Conservation (phyloP, 2,888 invertebrate species). For the Furcula furcula region DNA sequence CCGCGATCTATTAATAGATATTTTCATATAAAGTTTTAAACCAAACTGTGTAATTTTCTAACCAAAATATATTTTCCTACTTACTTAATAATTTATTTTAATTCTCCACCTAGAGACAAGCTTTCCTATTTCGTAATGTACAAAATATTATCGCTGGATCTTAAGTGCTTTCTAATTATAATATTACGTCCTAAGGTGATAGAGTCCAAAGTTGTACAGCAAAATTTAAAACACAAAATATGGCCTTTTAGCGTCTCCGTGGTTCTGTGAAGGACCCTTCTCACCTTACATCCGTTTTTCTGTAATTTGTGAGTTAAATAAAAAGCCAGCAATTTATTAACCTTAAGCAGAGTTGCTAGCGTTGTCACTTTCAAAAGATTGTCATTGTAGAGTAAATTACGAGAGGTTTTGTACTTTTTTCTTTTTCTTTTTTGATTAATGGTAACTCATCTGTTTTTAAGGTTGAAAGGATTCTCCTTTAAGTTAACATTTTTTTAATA, state of each 20-base stretch:
- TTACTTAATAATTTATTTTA: too few relatives aligned
- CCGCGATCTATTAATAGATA: too few relatives aligned
- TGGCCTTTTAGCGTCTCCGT: slow-evolving; percentile 8
- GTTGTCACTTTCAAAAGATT: slow-evolving; percentile 26
- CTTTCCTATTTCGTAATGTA: background rate
- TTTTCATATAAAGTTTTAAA: too few relatives aligned
- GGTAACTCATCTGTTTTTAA: slow-evolving; percentile 3
- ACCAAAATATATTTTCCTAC: too few relatives aligned
- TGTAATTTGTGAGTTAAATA: slow-evolving; percentile 34
- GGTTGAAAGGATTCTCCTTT: background rate
- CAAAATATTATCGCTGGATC: slow-evolving; percentile 15
- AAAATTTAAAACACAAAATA: slow-evolving; percentile 7
- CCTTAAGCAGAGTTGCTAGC: slow-evolving; percentile 31
- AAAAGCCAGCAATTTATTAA: slow-evolving; percentile 36
- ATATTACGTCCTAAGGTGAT: background rate
- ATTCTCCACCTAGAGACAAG: background rate
- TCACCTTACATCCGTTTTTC: slow-evolving; percentile 34
- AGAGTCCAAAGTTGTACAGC: slow-evolving; percentile 11
- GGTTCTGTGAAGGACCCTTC: slow-evolving; percentile 25
- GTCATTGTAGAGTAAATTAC: slow-evolving; percentile 28
- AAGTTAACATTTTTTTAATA: slow-evolving; percentile 5
- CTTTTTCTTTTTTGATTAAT: slow-evolving; percentile 18
- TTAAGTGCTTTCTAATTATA: too few relatives aligned
- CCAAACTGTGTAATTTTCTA: too few relatives aligned
- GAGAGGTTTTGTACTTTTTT: slow-evolving; percentile 13